Evolutionary conservation across 1,140 invertebrate genomes (phyloP), one percentile per base, ranked within the genome.

Genomic region (Portunus trituberculatus): DNA sequence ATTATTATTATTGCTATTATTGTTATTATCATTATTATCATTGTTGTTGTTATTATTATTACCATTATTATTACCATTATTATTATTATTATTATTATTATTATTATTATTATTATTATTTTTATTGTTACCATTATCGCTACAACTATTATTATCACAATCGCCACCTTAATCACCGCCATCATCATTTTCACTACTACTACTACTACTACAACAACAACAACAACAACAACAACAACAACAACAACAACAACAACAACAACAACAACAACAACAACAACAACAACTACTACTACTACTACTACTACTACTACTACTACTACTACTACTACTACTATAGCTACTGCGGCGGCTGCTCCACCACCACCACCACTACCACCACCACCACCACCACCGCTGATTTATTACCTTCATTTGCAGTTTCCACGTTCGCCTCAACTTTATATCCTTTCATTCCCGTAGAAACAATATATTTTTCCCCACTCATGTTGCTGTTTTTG

Each of bases 231-330:
- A 7, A 84, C 83, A 6, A 84, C 31, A 28, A 84, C 83, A 28
- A 84, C n/a, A 7, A 84, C 83, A 6, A 84, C 20, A 4, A 25
- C 31, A 4, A 84, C 83, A 84, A 20, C 83, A 6, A 84, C 31
- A 4, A 28, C 31, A 7, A 84, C 83, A 4, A 84, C 83, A 6
- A 84, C 83, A 4, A 84, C 83, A 4, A 84, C n/a, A 7, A 6
- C 31, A 7, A 84, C 83, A 7, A 84, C 83, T 39, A 86, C 52
- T 59, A 10, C 8, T 59, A 59, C 45, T 46, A 89, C 39, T 89
- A 89, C 39, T 46, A 39, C 39, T 32, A 89, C 45, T 89, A 46
- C 45, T 89, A 89, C 39, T 89, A 46, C 39, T 89, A 89, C 45
- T 89, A 89, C 31, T n/a, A 89, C 39, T 46, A 89, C 39, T 46